These are phyloP conservation scores for Saguinus midas DNA, from an alignment of 2,113 vertebrate species.

Conservation along the genomic window DNA sequence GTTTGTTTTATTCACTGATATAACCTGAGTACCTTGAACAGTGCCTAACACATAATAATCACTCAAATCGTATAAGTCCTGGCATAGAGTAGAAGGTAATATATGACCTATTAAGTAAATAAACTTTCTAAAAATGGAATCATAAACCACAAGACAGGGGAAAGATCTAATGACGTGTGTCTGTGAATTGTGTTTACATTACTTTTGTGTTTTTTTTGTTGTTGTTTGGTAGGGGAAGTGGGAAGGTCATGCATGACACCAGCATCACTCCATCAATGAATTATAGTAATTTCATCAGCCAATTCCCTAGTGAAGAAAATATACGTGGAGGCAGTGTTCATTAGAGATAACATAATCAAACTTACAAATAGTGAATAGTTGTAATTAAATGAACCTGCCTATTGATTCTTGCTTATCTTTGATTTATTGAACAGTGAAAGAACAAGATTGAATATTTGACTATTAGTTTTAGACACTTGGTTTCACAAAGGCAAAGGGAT, in stretches of 20 bases:
- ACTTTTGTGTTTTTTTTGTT: background rate
- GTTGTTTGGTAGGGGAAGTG: background rate
- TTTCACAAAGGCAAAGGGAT: constrained; percentile 1
- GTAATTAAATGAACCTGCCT: constrained; percentile 36
- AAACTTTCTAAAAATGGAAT: background rate
- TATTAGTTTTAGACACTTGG: constrained; percentile 22
- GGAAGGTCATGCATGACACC: background rate
- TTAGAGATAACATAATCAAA: background rate
- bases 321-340: background rate
- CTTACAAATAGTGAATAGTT: constrained; percentile 1
- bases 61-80: background rate
- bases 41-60: background rate
- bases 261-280: background rate
- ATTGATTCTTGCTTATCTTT: constrained; percentile 45
- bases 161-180: background rate
- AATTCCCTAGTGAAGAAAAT: background rate
- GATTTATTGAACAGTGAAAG: background rate
- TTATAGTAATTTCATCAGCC: background rate
- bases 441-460: constrained; percentile 1
- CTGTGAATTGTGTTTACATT: background rate
- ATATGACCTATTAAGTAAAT: background rate
- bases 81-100: background rate
- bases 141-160: background rate
- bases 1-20: background rate
- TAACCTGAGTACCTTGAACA: background rate